Percentiles rank a stretch among this genome's conserved stretches.
These are phyloP conservation scores for Cyanistes caeruleus DNA, from an alignment of 2,113 vertebrate genomes.

Conservation along the genomic window DNA sequence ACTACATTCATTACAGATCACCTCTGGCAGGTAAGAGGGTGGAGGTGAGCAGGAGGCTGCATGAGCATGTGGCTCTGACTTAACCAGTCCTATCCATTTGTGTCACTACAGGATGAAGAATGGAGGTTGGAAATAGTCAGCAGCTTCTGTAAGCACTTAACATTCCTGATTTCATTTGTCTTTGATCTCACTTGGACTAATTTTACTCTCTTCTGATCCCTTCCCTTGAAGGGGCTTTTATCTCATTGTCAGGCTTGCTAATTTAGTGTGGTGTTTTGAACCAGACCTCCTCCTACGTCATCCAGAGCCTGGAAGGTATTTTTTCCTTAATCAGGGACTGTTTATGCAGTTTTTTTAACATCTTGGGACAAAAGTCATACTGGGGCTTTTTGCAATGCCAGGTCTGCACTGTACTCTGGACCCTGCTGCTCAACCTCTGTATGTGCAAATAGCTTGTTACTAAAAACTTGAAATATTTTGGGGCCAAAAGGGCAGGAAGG, in stretches of 20 bases:
- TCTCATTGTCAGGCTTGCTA: constrained; percentile 62
- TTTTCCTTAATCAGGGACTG: not conserved
- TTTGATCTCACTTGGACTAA: constrained; percentile 65
- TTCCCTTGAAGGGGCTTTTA: constrained; percentile 60
- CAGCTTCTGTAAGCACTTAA: constrained; percentile 63
- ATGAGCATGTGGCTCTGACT: rapidly evolving
- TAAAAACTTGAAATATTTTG: not conserved
- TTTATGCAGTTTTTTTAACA: not conserved
- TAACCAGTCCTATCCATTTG: not conserved
- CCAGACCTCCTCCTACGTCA: constrained; percentile 1
- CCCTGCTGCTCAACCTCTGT: not conserved
- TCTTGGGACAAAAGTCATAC: not conserved
- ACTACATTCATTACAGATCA: not conserved
- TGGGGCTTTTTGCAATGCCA: not conserved
- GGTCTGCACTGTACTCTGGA: not conserved
- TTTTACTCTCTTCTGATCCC: constrained; percentile 58
- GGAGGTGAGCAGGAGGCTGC: not conserved
- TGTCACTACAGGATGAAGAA: not conserved
- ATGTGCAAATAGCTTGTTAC: not conserved
- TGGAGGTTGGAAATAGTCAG: constrained; percentile 11
- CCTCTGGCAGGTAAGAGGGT: not conserved
- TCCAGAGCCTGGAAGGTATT: constrained; percentile 39
- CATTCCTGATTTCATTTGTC: constrained; percentile 54
- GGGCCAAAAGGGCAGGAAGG: not conserved
- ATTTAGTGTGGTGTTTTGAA: constrained; percentile 36